Conservation (phyloP, 2,888 invertebrate genomes). For the Abrostola triplasia region DNA sequence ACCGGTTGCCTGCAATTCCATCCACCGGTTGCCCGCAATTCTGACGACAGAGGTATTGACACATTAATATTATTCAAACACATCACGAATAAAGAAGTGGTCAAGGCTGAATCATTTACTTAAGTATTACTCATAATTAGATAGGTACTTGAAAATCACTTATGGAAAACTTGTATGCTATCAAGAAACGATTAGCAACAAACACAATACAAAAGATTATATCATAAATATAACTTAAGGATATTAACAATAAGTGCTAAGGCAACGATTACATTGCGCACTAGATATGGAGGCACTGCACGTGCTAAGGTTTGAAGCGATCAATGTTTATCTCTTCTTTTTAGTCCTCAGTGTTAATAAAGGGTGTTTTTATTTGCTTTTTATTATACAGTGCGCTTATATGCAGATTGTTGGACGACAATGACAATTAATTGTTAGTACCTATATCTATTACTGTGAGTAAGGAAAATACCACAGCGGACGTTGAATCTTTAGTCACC, state of each 20-base stretch:
- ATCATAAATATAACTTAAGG: slow-evolving; percentile 1
- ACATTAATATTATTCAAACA: background rate
- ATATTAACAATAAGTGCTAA: slow-evolving; percentile 4
- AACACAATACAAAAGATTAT: slow-evolving; percentile 2
- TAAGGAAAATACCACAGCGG: no score
- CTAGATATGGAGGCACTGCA: background rate
- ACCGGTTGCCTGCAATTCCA: no score
- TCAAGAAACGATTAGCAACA: slow-evolving; percentile 36
- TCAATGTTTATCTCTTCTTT: background rate
- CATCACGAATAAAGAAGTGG: background rate
- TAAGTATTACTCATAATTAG: background rate
- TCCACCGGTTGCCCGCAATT: no score
- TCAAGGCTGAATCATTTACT: slow-evolving; percentile 5
- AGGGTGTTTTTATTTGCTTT: no score
- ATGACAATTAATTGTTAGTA: no score
- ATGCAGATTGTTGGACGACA: no score
- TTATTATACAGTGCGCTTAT: no score
- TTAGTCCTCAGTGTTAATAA: background rate
- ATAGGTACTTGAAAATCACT: slow-evolving; percentile 27
- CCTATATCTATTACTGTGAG: no score
- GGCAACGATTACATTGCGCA: background rate
- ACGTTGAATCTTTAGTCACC: no score
- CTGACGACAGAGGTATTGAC: background rate
- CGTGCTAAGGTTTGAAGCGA: background rate
- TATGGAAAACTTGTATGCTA: slow-evolving; percentile 24